Evolutionary conservation across 2,888 invertebrate species (phyloP).

Genomic region (Aporophyla lueneburgensis): DNA sequence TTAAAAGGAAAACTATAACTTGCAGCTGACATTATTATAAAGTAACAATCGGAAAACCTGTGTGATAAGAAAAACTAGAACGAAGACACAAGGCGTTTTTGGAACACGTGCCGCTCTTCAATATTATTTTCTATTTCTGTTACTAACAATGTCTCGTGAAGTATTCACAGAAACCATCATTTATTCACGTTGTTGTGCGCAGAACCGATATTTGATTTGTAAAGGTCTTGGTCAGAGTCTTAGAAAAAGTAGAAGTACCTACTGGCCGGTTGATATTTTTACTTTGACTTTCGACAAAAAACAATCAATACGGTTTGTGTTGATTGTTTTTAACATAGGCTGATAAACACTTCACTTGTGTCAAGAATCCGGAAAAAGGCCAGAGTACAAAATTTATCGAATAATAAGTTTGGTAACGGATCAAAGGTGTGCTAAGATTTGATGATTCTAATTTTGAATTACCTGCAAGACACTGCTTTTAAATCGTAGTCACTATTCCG

Average conservation of each 20-base stretch:
- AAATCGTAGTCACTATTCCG: not conserved
- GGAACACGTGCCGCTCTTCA: not conserved
- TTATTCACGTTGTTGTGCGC: conserved; percentile 26
- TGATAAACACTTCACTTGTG: too few relatives aligned
- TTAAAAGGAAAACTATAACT: not conserved
- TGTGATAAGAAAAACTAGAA: not conserved
- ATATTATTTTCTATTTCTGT: conserved; percentile 40
- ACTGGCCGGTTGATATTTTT: not conserved
- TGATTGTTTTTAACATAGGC: too few relatives aligned
- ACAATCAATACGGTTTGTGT: too few relatives aligned
- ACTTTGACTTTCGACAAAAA: too few relatives aligned
- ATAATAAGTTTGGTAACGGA: not conserved
- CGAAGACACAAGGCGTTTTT: not conserved
- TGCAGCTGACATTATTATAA: not conserved
- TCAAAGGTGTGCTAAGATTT: not conserved
- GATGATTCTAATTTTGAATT: not conserved
- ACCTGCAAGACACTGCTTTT: not conserved
- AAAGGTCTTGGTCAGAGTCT: conserved; percentile 5
- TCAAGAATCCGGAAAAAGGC: not conserved
- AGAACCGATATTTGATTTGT: conserved; percentile 26
- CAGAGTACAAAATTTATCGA: not conserved
- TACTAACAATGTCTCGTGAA: conserved; percentile 35
- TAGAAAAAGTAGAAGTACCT: not conserved
- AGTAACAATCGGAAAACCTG: not conserved
- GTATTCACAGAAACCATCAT: conserved; percentile 24